Percentiles rank a stretch among this genome's conserved stretches.
Evolutionary conservation across 2,113 vertebrate species (phyloP).

Genomic region (Numida meleagris): DNA sequence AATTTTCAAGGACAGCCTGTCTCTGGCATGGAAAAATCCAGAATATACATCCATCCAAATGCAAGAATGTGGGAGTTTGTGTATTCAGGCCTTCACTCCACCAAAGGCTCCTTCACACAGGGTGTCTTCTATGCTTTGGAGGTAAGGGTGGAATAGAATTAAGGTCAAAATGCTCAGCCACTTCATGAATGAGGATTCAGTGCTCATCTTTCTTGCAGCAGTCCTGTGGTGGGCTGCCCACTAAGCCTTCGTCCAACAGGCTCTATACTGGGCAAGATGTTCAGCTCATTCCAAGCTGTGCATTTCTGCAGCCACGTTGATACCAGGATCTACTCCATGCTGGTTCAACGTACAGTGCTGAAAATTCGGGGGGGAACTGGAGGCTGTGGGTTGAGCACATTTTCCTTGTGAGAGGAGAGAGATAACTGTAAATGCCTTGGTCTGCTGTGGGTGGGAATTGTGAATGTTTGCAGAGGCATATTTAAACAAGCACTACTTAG

Average conservation of each 20-base stretch:
- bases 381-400: background rate
- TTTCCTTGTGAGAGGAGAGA: background rate
- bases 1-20: slow-evolving; percentile 23
- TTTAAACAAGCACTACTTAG: background rate
- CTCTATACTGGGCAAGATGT: background rate
- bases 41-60: background rate
- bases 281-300: background rate
- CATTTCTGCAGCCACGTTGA: rapidly evolving
- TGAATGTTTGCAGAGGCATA: background rate
- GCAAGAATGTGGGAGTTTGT: background rate
- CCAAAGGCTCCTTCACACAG: background rate
- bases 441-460: background rate
- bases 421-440: background rate
- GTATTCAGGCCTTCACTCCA: background rate
- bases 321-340: background rate
- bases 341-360: background rate
- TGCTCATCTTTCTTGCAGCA: background rate
- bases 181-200: background rate
- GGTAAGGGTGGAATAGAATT: slow-evolving; percentile 5
- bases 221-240: background rate
- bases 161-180: slow-evolving; percentile 1
- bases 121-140: background rate
- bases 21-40: slow-evolving; percentile 8
- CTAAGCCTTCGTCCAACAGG: background rate
- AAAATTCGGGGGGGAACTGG: background rate